Conservation (phyloP, 2,888 invertebrate genomes). For the Pristionchus fissidentatus region DNA sequence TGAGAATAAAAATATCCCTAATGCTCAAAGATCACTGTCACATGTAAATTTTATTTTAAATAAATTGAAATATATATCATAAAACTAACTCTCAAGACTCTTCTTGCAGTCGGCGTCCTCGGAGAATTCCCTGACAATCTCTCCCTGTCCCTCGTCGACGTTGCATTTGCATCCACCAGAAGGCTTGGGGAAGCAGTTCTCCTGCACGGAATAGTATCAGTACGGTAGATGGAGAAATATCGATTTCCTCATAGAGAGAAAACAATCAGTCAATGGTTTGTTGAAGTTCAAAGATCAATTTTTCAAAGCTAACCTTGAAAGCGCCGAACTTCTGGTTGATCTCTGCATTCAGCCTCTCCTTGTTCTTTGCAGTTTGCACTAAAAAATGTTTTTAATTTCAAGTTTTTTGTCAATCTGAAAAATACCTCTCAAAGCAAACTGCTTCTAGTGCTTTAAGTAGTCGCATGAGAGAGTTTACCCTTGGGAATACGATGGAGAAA, state of each 20-base stretch:
- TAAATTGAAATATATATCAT: background rate
- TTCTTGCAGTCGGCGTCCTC: conserved; percentile 62
- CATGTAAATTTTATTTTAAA: background rate
- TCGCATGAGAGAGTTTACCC: background rate
- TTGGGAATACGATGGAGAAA: background rate
- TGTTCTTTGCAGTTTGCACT: conserved; percentile 69
- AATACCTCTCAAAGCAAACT: too few relatives aligned
- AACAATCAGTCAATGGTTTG: too few relatives aligned
- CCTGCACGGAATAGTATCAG: too few relatives aligned
- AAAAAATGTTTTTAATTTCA: conserved; percentile 23
- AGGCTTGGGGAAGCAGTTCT: conserved; percentile 67
- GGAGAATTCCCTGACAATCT: conserved; percentile 58
- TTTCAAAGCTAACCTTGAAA: conserved; percentile 55
- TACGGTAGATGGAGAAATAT: too few relatives aligned
- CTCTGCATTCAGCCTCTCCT: conserved; percentile 70
- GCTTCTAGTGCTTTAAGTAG: background rate
- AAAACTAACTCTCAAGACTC: conserved; percentile 54
- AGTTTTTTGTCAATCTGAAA: background rate
- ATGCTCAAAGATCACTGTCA: background rate
- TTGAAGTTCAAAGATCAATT: conserved; percentile 28
- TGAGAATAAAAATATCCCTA: conserved; percentile 21
- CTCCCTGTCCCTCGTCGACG: conserved; percentile 65
- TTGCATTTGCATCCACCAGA: conserved; percentile 68
- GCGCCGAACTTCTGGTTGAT: conserved; percentile 69
- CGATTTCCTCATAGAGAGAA: too few relatives aligned